These are phyloP conservation scores for Gerris lacustris DNA, from an alignment of 2,888 invertebrate species.

Conservation along the genomic window DNA sequence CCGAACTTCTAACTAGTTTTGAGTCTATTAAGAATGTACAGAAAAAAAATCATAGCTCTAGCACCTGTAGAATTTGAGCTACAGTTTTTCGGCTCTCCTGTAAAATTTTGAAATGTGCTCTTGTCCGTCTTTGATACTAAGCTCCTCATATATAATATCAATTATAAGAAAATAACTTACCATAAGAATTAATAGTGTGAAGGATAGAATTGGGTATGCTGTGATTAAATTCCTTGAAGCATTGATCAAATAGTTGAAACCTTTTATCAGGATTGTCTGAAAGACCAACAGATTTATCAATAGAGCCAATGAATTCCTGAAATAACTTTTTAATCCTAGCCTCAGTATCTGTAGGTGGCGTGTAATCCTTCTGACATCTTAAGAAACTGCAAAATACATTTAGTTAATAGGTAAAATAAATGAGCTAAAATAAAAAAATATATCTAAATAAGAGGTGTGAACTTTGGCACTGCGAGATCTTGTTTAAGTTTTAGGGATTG, in stretches of 20 bases:
- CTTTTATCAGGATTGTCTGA: slow-evolving; percentile 40
- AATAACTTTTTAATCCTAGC: slow-evolving; percentile 51
- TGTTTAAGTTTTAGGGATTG: too few relatives aligned
- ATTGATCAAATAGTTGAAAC: slow-evolving; percentile 56
- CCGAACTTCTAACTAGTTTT: too few relatives aligned
- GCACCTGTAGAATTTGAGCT: too few relatives aligned
- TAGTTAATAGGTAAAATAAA: neutral
- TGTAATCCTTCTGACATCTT: slow-evolving; percentile 59
- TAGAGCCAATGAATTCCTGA: slow-evolving; percentile 40
- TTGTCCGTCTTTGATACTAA: too few relatives aligned
- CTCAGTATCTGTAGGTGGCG: slow-evolving; percentile 53
- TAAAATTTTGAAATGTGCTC: too few relatives aligned
- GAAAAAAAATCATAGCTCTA: too few relatives aligned
- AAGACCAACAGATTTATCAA: slow-evolving; percentile 31
- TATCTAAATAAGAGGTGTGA: too few relatives aligned
- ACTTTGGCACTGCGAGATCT: too few relatives aligned
- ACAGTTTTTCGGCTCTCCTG: too few relatives aligned
- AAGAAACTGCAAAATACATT: slow-evolving; percentile 43
- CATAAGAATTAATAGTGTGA: slow-evolving; percentile 58
- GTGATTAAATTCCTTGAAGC: slow-evolving; percentile 59
- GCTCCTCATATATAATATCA: too few relatives aligned
- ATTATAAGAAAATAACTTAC: slow-evolving; percentile 36
- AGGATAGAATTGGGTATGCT: slow-evolving; percentile 70
- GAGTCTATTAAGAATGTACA: too few relatives aligned
- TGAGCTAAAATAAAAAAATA: too few relatives aligned